Conservation (phyloP, 2,113 vertebrate genomes). For the Myocastor coypus region DNA sequence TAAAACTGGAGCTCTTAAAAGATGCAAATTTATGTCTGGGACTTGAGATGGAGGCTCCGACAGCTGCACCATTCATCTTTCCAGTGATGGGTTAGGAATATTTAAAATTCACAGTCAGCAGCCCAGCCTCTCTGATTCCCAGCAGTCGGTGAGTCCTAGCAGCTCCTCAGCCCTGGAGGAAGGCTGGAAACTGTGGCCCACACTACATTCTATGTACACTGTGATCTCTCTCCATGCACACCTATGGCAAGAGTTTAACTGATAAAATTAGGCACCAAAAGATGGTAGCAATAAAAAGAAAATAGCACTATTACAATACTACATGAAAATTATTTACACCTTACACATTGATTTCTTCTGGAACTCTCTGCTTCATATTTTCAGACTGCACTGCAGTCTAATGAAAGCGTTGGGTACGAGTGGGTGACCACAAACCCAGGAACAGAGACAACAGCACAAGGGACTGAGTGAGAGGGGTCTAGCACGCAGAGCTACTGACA, state of each 20-base stretch:
- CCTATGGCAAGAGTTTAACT: background rate
- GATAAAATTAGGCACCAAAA: background rate
- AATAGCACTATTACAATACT: background rate
- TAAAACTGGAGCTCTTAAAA: conserved; percentile 33
- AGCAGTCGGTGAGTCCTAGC: background rate
- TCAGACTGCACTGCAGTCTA: background rate
- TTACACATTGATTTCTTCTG: background rate
- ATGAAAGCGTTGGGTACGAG: background rate
- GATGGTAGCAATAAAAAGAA: background rate
- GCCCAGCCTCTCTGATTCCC: background rate
- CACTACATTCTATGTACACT: no score
- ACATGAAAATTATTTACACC: background rate
- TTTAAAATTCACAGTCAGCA: conserved; percentile 46
- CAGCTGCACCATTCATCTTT: conserved; percentile 46
- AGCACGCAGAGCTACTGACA: background rate
- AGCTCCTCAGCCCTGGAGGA: background rate
- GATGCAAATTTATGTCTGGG: conserved; percentile 53
- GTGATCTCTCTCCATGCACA: background rate
- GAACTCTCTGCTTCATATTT: background rate
- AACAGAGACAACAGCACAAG: background rate
- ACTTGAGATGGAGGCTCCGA: background rate
- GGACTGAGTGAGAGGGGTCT: background rate
- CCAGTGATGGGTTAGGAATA: conserved; percentile 11
- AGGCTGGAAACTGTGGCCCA: background rate
- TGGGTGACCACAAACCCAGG: background rate